Percentiles rank a stretch among this genome's conserved stretches.
Evolutionary conservation across 2,113 vertebrate species (phyloP).

Genomic region (Clarias macrocephalus): DNA sequence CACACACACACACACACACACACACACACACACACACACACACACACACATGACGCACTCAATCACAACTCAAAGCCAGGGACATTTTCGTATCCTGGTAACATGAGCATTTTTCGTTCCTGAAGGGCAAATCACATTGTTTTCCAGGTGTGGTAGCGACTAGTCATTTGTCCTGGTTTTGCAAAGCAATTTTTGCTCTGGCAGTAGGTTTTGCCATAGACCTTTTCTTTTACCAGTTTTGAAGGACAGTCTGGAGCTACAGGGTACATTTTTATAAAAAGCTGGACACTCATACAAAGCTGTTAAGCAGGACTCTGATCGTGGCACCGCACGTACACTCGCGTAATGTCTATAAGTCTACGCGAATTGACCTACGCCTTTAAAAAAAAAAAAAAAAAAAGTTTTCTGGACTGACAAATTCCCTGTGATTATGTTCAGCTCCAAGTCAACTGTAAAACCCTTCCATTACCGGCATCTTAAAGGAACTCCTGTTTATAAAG

Average conservation of each 20-base stretch:
- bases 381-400: neutral
- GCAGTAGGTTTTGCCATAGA: neutral
- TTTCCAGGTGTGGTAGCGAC: constrained; percentile 16
- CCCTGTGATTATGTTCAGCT: constrained; percentile 8
- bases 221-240: neutral
- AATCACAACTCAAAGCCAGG: constrained; percentile 26
- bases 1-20: constrained; percentile 1
- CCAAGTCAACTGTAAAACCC: constrained; percentile 3
- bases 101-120: constrained; percentile 42
- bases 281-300: constrained; percentile 20
- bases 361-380: neutral
- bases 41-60: neutral
- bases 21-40: neutral
- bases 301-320: constrained; percentile 21
- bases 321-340: neutral
- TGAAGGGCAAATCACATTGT: constrained; percentile 29
- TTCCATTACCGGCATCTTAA: constrained; percentile 20
- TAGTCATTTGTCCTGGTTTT: constrained; percentile 30
- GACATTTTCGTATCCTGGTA: constrained; percentile 19
- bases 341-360: neutral
- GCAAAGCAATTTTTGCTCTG: neutral
- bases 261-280: constrained; percentile 1
- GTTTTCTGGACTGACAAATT: constrained; percentile 15
- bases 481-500: constrained; percentile 27
- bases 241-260: constrained; percentile 28